Base-by-base conservation (phyloP, 2,113 vertebrate genomes). In the Pangasianodon gigas region DNA sequence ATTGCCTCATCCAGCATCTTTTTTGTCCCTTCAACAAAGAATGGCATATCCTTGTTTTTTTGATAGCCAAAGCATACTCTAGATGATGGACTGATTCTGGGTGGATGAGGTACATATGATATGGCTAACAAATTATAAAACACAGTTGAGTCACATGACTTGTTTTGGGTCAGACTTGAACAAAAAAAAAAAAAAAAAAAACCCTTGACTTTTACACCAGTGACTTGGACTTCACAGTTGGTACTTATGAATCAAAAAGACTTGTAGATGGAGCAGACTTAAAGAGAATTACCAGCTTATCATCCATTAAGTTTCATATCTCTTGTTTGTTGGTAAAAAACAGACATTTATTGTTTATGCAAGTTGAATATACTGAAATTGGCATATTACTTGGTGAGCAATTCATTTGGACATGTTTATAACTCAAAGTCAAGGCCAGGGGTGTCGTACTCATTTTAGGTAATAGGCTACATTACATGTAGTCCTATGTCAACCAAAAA, bases 1-100 rank as follows among this genome's bases (percentile, higher is more conserved):
- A 60, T 52, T 87, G 54, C 58, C 65, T n/a, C 51, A 84, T 56
- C 56, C 86, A 88, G 87, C 62, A 41, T 29, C 14, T 41, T 58
- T 65, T n/a, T 41, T 44, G 1, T 46, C 1, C n/a, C 16, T 24
- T n/a, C 46, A 56, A 54, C 37, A 7, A 87, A 52, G 3, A 24
- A 21, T 11, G 14, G 41, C 65, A 14, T 1, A 48, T 29, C 21
- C 0, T 6, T 29, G 1, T 82, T 82, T 32, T 37, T 82, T 82
- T 37, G 29, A 19, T 11, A 18, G 18, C 44, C 29, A 87, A 29
- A 19, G 16, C 5, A 19, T 41, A 41, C 41, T 10, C 24, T 58
- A 54, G 3, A 37, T 26, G 18, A 41, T 13, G 2, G 24, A 56
- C 48, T 19, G 16, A 16, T 6, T 13, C 37, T 16, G 37, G 37